Conservation (phyloP, 2,888 invertebrate genomes). For the Cybosia mesomella region DNA sequence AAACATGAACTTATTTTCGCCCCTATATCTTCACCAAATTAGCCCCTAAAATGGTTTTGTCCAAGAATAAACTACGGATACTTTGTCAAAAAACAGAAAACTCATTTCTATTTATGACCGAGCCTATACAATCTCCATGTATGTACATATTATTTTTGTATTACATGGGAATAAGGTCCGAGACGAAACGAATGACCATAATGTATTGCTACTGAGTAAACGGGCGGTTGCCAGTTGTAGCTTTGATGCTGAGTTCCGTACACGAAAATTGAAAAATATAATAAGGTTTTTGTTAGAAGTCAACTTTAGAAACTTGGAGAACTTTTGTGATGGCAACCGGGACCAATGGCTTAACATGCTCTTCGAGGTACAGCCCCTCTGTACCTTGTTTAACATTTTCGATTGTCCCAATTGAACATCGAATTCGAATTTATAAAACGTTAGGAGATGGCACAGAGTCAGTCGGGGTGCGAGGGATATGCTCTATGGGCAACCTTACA, state of each 20-base stretch:
- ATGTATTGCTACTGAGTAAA: constrained; percentile 40
- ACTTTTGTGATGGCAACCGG: too few relatives aligned
- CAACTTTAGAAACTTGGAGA: neutral
- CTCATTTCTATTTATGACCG: constrained; percentile 39
- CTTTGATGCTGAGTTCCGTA: constrained; percentile 32
- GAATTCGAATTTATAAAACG: too few relatives aligned
- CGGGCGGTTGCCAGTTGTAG: neutral
- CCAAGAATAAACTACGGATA: constrained; percentile 27
- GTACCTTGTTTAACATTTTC: too few relatives aligned
- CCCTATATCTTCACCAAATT: constrained; percentile 19
- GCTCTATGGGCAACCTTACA: too few relatives aligned
- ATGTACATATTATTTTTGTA: constrained; percentile 43
- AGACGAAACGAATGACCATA: constrained; percentile 45
- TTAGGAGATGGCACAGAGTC: too few relatives aligned
- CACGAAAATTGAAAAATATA: neutral
- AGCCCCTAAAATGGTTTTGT: constrained; percentile 21
- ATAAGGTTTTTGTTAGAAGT: neutral
- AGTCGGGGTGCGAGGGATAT: too few relatives aligned
- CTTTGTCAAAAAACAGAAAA: constrained; percentile 36
- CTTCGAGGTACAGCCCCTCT: too few relatives aligned
- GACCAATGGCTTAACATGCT: too few relatives aligned
- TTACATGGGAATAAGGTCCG: constrained; percentile 41
- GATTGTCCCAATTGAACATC: too few relatives aligned
- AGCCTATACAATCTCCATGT: constrained; percentile 32
- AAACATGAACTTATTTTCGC: neutral